phyloP scores from a whole-genome alignment of 1,140 invertebrate species.

The Copidosoma floridanum region DNA sequence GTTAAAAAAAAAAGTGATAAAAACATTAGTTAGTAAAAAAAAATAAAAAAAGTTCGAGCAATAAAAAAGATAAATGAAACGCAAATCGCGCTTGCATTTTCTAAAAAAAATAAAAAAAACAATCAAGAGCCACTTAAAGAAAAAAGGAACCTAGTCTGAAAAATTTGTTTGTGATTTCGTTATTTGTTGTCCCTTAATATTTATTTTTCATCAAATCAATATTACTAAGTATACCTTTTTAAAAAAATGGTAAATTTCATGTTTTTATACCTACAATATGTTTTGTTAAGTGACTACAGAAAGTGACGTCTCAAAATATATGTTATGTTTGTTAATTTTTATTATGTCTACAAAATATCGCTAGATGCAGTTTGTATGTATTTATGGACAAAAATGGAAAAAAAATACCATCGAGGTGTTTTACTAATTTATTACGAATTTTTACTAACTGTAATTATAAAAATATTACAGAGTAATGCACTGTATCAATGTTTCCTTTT shows the following conservation, averaged over 20 bases:
- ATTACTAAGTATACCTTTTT: too few species aligned
- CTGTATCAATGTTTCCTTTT: not conserved
- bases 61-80: not conserved
- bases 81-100: not conserved
- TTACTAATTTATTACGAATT: conserved; percentile 40
- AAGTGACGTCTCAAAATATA: conserved; percentile 26
- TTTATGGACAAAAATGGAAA: too few species aligned
- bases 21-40: conserved; percentile 2
- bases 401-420: not conserved
- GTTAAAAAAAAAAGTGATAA: too few species aligned
- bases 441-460: conserved; percentile 26
- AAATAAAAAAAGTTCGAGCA: not conserved
- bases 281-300: conserved; percentile 15
- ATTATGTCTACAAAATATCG: too few species aligned
- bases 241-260: too few species aligned
- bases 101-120: not conserved
- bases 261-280: too few species aligned
- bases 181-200: conserved; percentile 16
- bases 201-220: conserved; percentile 23
- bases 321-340: conserved; percentile 40
- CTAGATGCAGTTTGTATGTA: too few species aligned
- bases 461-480: not conserved
- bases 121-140: not conserved
- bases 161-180: conserved; percentile 23
- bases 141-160: conserved; percentile 18